Conservation (phyloP, 2,888 invertebrate genomes). For the Drosophila silvestris region DNA sequence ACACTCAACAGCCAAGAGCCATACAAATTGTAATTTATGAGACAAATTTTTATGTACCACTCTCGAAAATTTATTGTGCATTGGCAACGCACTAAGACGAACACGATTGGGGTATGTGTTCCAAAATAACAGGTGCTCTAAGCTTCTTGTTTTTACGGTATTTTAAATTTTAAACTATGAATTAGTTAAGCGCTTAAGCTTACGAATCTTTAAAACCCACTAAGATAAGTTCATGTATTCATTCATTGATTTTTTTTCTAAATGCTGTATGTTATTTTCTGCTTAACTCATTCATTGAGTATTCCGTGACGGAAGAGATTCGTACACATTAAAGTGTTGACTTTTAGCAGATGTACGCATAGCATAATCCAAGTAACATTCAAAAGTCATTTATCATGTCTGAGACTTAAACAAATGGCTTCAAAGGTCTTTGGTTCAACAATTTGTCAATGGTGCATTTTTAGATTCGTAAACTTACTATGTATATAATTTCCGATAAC, state of each 20-base stretch:
- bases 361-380: conserved; percentile 72
- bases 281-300: conserved; percentile 36
- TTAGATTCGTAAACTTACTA: conserved; percentile 33
- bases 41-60: conserved; percentile 79
- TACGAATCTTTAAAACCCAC: conserved; percentile 10
- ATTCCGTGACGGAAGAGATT: conserved; percentile 70
- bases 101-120: conserved; percentile 20
- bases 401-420: conserved; percentile 47
- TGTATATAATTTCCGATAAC: conserved; percentile 16
- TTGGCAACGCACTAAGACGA: conserved; percentile 40
- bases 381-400: conserved; percentile 72
- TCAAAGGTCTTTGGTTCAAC: conserved; percentile 56
- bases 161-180: conserved; percentile 18
- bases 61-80: conserved; percentile 70
- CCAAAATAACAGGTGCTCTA: conserved; percentile 54
- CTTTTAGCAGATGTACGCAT: conserved; percentile 72
- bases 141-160: conserved; percentile 33
- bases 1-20: conserved; percentile 61
- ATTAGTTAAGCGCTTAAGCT: conserved; percentile 5
- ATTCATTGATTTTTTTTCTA: conserved; percentile 39
- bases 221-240: conserved; percentile 19
- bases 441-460: conserved; percentile 75
- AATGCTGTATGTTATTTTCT: conserved; percentile 11
- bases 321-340: conserved; percentile 66
- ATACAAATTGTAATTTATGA: conserved; percentile 81